Percentiles rank a stretch among this genome's conserved stretches.
Conservation (phyloP, 2,113 vertebrate genomes). For the Bubo scandiacus region DNA sequence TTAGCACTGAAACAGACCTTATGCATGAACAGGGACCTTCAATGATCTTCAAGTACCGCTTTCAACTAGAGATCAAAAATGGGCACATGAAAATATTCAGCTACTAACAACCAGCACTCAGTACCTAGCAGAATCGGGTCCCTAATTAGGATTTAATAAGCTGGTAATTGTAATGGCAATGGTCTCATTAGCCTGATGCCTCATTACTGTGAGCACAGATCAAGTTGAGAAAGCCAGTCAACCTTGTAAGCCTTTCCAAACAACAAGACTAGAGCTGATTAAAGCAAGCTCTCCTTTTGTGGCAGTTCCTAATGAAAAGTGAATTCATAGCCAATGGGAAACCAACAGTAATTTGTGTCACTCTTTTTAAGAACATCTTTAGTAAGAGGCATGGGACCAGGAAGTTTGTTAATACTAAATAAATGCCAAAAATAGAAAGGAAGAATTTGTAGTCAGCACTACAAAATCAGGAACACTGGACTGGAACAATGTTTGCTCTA, state of each 20-base stretch:
- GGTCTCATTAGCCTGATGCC: slow-evolving; percentile 51
- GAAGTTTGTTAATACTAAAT: slow-evolving; percentile 46
- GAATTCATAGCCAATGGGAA: slow-evolving; percentile 17
- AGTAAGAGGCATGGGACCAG: slow-evolving; percentile 22
- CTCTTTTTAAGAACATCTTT: slow-evolving; percentile 15
- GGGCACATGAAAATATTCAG: not conserved
- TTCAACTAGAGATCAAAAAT: slow-evolving; percentile 1
- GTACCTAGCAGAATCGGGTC: slow-evolving; percentile 5
- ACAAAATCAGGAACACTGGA: not conserved
- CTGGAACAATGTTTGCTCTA: not conserved
- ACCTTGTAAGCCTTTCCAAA: slow-evolving; percentile 33
- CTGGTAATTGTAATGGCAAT: slow-evolving; percentile 43
- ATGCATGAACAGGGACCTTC: not conserved
- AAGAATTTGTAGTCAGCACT: slow-evolving; percentile 8
- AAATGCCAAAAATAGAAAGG: slow-evolving; percentile 13
- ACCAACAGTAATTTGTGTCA: slow-evolving; percentile 49
- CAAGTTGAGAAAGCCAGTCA: slow-evolving; percentile 41
- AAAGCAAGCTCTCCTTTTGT: slow-evolving; percentile 28
- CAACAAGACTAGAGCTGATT: not conserved
- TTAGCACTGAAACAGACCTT: slow-evolving; percentile 33
- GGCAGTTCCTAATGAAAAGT: slow-evolving; percentile 3
- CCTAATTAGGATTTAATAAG: slow-evolving; percentile 63
- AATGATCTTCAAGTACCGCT: not conserved
- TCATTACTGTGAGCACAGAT: slow-evolving; percentile 45
- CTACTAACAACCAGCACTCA: not conserved